A percentile compares a stretch with the other conserved stretches of the same genome.
phyloP scores from a whole-genome alignment of 2,113 vertebrate genomes.

The Otus sunia region DNA sequence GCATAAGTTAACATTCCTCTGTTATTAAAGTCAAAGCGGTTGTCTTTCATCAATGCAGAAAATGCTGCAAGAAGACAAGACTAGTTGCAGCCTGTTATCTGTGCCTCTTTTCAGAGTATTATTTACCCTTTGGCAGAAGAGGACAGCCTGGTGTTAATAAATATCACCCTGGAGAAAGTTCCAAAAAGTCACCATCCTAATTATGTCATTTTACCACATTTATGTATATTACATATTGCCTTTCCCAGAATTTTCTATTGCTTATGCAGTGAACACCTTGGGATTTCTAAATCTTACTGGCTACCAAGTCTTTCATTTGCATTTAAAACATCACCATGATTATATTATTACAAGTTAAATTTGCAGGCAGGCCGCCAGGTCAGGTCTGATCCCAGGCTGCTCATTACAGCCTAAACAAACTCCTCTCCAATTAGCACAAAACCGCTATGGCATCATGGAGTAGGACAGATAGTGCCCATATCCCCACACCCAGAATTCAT shows the following conservation, averaged over 20 bases:
- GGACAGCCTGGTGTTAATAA: not conserved
- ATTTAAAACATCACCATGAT: not conserved
- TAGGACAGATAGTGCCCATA: not conserved
- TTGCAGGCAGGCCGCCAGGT: not conserved
- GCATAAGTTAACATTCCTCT: not conserved
- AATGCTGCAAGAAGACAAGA: not conserved
- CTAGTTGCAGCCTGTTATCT: not conserved
- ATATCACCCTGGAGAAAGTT: not conserved
- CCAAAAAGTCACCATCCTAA: not conserved
- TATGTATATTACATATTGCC: not conserved
- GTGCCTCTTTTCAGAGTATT: not conserved
- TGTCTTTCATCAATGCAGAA: not conserved
- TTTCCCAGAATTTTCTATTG: not conserved
- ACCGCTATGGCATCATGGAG: not conserved
- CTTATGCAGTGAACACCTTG: not conserved
- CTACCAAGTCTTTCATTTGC: not conserved
- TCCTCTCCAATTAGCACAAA: not conserved
- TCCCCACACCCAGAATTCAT: not conserved
- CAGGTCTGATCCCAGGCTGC: not conserved
- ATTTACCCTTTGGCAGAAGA: not conserved
- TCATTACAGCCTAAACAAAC: not conserved
- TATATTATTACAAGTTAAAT: not conserved
- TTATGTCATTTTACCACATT: not conserved
- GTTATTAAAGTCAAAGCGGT: not conserved
- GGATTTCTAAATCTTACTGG: not conserved